Percentiles rank a stretch among this genome's conserved stretches.
Conservation (phyloP, 2,113 vertebrate genomes). For the Atractosteus spatula region DNA sequence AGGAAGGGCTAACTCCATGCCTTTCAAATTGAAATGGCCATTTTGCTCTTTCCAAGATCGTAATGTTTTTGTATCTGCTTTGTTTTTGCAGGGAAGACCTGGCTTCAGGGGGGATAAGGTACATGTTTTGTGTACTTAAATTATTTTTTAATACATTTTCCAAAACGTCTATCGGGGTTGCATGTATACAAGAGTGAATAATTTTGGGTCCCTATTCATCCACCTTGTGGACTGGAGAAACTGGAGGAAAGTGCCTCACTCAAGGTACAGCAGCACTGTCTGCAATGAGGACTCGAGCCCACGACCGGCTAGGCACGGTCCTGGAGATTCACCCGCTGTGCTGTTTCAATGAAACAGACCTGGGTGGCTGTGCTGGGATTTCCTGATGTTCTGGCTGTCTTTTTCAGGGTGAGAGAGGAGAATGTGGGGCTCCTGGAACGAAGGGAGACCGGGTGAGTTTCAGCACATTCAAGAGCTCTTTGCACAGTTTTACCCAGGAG, state of each 20-base stretch:
- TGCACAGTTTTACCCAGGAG: not conserved
- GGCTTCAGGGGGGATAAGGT: conserved; percentile 60
- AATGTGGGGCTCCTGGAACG: conserved; percentile 72
- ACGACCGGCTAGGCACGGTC: too few species aligned
- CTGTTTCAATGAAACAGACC: not conserved
- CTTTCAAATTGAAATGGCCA: too few species aligned
- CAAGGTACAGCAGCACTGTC: too few species aligned
- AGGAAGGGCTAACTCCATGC: too few species aligned
- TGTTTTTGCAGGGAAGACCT: conserved; percentile 44
- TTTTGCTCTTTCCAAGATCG: not conserved
- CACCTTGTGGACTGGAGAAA: too few species aligned
- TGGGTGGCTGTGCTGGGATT: not conserved
- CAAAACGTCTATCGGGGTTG: not conserved
- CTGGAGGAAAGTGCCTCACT: too few species aligned
- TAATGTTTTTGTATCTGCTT: not conserved
- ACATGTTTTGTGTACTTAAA: not conserved
- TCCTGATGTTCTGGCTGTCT: not conserved
- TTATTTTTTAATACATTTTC: not conserved
- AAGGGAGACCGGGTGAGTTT: conserved; percentile 76
- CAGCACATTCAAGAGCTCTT: conserved; percentile 11
- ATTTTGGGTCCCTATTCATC: too few species aligned
- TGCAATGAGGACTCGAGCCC: too few species aligned
- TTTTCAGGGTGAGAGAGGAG: conserved; percentile 69
- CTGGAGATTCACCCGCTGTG: too few species aligned
- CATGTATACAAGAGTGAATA: too few species aligned